These are phyloP conservation scores for Nematolebias whitei DNA, from an alignment of 2,113 vertebrate genomes.

Conservation along the genomic window DNA sequence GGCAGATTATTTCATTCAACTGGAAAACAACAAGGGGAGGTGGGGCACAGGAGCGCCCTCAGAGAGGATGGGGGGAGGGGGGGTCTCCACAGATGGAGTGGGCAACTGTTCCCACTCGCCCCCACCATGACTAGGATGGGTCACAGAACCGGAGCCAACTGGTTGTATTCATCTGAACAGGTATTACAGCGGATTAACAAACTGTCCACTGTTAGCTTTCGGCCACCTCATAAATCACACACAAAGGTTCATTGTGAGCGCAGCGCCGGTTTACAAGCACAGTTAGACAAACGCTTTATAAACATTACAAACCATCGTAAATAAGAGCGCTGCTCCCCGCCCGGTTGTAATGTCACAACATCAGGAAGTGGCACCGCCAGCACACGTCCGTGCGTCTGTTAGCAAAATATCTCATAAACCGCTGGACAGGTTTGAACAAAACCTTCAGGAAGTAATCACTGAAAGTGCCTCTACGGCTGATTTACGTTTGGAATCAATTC, in stretches of 20 bases:
- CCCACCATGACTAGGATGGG: conserved; percentile 68
- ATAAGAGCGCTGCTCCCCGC: conserved; percentile 16
- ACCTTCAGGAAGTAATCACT: no score
- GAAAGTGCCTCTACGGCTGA: no score
- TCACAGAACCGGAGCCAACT: conserved; percentile 58
- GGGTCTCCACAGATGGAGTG: conserved; percentile 70
- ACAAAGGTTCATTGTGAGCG: conserved; percentile 68
- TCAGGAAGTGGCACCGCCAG: conserved; percentile 46
- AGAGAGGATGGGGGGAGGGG: no score
- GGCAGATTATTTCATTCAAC: conserved; percentile 84
- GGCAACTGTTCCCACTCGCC: conserved; percentile 74
- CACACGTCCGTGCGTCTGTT: no score
- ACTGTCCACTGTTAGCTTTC: conserved; percentile 70
- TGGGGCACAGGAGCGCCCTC: conserved; percentile 38
- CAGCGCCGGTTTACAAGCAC: conserved; percentile 66
- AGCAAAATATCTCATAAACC: no score
- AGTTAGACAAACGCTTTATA: conserved; percentile 72
- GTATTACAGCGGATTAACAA: conserved; percentile 74
- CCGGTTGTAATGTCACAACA: conserved; percentile 46
- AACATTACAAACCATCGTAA: conserved; percentile 68
- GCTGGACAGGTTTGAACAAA: no score
- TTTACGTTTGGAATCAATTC: no score
- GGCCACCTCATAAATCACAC: conserved; percentile 69
- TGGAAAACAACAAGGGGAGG: conserved; percentile 83
- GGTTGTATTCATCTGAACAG: conserved; percentile 66